Conservation (phyloP, 1,140 invertebrate genomes). For the Panagrolaimus sp. region DNA sequence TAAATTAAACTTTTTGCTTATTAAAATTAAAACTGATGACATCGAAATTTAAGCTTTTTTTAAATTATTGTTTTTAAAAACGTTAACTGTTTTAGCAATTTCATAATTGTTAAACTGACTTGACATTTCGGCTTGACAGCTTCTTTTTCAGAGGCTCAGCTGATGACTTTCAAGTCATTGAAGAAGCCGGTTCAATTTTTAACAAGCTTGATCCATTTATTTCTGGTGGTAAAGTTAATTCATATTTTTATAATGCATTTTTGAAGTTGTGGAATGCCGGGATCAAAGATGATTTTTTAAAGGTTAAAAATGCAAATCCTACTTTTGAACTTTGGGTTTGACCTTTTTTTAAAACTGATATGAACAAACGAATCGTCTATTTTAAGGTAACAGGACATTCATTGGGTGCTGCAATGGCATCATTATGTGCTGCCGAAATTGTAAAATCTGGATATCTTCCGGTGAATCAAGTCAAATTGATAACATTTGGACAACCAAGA, state of each 20-base stretch:
- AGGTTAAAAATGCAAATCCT: neutral
- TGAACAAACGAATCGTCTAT: neutral
- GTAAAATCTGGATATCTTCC: constrained; percentile 23
- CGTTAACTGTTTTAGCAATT: too few species aligned
- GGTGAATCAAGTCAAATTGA: constrained; percentile 31
- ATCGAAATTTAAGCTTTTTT: too few species aligned
- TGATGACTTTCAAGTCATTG: constrained; percentile 5
- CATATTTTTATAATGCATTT: constrained; percentile 12
- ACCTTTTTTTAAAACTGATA: neutral
- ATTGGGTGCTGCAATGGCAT: constrained; percentile 45
- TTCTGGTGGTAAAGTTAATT: neutral
- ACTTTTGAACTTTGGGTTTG: constrained; percentile 12
- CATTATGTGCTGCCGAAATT: constrained; percentile 37
- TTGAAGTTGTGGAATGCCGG: neutral
- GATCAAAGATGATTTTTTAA: neutral
- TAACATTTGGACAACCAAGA: constrained; percentile 48
- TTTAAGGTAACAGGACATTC: constrained; percentile 24
- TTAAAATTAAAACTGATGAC: too few species aligned
- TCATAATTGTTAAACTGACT: too few species aligned
- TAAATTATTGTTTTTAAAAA: too few species aligned
- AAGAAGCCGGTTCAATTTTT: constrained; percentile 9
- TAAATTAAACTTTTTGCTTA: too few species aligned
- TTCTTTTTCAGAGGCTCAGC: neutral
- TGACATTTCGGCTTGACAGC: too few species aligned
- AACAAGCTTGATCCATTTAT: neutral